Base-by-base conservation (phyloP, 92 coral and sea anemone species). In the Phenganax marumi region DNA sequence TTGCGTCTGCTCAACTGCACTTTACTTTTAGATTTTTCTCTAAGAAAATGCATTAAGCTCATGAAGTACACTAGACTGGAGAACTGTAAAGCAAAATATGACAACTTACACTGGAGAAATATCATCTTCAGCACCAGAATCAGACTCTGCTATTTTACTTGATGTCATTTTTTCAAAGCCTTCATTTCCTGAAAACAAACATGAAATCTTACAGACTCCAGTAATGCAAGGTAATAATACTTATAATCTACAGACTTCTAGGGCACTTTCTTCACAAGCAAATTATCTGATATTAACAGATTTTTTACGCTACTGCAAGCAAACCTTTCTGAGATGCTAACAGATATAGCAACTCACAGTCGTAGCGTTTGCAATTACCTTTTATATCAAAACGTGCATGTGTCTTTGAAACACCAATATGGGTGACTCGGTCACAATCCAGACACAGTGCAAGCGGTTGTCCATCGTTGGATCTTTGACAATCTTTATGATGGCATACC, bases 81-180 rank as follows among this genome's bases (percentile, higher is more conserved):
- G 33, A 49, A 23, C 12, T 3, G 16, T n/a, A n/a, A 47, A 17
- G 17, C n/a, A 23, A 25, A 64, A 23, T 8, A 50, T 72, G 6
- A 48, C 4, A 52, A 72, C 77, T 24, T 52, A 72, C 77, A 79
- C 93, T 55, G 89, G 84, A 53, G 87, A 90, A 14, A 96, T 83
- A 47, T 96, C 99, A 73, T 96, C 99, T 62, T 96, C 99, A 58
- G 97, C 91, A 11, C 95, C 99, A 11, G 99, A 96, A 85, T 93
- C 97, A 10, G 99, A 96, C 16, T 87, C 93, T 21, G 90, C 91
- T 3, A 97, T 90, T 58, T 91, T 97, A 66, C 86, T 92, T n/a
- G 99, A 92, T 11, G 91, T 81, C 52, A 87, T 72, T 85, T 93
- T 89, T 24, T 81, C 81, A 55, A 93, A 74, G 65, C 86, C 83